Evolutionary conservation across 2,888 invertebrate species (phyloP), one percentile per base, ranked within the genome.

Genomic region (Drosophila parthenogenetica): DNA sequence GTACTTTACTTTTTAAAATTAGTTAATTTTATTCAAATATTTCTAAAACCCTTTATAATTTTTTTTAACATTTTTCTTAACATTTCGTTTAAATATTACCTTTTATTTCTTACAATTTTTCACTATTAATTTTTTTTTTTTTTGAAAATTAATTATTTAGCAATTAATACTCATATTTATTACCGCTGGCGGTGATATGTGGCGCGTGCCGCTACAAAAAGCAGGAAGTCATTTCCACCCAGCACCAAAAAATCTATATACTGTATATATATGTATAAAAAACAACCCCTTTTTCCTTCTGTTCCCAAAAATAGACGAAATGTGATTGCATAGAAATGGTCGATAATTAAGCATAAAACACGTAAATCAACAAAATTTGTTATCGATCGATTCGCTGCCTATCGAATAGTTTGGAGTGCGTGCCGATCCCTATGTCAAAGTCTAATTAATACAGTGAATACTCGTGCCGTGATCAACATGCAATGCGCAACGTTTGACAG

Each of bases 401-500:
- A 37, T 57, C 42, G 17, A 39, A 35, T 35, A 25, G 22, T 32
- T 39, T 11, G 17, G 69, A 22, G 58, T 62, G 61, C 65, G 58
- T 58, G 61, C 29, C 64, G 13, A 35, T 35, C 35, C 35, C 35
- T 11, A 35, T 35, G 17, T 16, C 14, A 50, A 51, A 51, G 65
- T 48, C 64, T n/a, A 46, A 35, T 51, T 46, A 40, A 45, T 45
- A 70, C 55, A 42, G 63, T 46, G 35, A 43, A 25, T 62, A 49
- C 37, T 46, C 59, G 61, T 57, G 46, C 48, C 59, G 69, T 63
- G 50, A 81, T 87, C 79, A 78, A 66, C 69, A 87, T 81, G 85
- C 85, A 64, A 43, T 35, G 39, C 59, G 60, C 69, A 64, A 61
- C 53, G 22, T 62, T 49, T 16, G 42, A 7, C 8, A 29, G 8